Base-by-base conservation (phyloP, 2,797 vertebrate species). In the Trachurus trachurus region DNA sequence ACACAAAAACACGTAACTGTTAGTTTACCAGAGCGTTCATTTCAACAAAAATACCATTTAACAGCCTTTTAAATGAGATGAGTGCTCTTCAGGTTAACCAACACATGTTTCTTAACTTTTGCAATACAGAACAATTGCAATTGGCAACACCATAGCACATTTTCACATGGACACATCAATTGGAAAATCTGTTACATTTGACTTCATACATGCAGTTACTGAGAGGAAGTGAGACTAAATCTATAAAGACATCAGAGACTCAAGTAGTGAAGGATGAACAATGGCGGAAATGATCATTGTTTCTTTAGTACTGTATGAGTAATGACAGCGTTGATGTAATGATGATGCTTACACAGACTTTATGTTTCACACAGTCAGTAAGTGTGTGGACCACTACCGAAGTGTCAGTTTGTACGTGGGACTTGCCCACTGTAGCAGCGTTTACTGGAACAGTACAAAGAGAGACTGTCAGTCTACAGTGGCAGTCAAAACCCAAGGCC, bases 151-250 rank as follows among this genome's bases (percentile, higher is more conserved):
- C 40, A 71, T 12, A 56, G 16, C 5, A 45, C 50, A 75, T 44
- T 50, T 34, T n/a, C n/a, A n/a, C n/a, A 26, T 26, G 7, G 31
- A 29, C 21, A 63, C n/a, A 71, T 17, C 10, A 34, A 64, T 31
- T 37, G 40, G 58, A 22, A 50, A 72, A 56, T 37, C 39, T 19
- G 75, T 31, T 44, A 50, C 63, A 67, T 13, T 50, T 40, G n/a
- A 77, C 19, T 65, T 78, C 1, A 72, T 52, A 70, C n/a, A 72
- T 52, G 66, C n/a, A 63, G 42, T 61, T 63, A 62, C 71, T 71
- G 59, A 78, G 26, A 69, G 53, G 52, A 71, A 68, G 62, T 75
- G 77, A 63, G 71, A 66, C 31, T 53, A 49, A 63, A 47, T 75
- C 45, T 4, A 60, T 58, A n/a, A 3, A 76, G 16, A 49, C 26